These are phyloP conservation scores for Liodrosophila aerea DNA, from an alignment of 2,888 invertebrate species.

Conservation along the genomic window DNA sequence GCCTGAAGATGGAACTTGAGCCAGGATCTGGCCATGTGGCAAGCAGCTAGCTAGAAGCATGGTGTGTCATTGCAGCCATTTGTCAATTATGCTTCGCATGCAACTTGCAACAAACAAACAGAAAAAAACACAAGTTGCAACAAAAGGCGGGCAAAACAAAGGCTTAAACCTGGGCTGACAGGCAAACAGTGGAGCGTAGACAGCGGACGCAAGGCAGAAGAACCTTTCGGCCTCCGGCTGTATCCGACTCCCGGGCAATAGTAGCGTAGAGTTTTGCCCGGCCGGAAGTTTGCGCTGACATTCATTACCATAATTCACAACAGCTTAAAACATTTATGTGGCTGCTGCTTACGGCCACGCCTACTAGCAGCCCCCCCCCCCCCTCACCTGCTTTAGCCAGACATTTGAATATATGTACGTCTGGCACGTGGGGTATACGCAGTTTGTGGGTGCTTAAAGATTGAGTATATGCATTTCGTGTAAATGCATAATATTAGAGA, in stretches of 20 bases:
- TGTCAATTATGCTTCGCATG: conserved; percentile 70
- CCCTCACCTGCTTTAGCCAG: too few species aligned
- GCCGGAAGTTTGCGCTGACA: conserved; percentile 73
- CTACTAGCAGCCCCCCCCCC: background rate
- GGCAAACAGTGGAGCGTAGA: background rate
- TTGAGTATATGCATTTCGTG: too few species aligned
- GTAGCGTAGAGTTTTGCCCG: conserved; percentile 17
- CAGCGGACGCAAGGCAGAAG: too few species aligned
- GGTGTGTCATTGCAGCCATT: conserved; percentile 50
- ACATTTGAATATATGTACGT: too few species aligned
- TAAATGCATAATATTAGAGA: too few species aligned
- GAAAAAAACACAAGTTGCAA: conserved; percentile 5
- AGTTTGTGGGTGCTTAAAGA: too few species aligned
- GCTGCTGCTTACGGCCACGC: conserved; percentile 53
- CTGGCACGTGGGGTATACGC: too few species aligned
- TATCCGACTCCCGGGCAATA: too few species aligned
- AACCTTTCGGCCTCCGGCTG: conserved; percentile 17
- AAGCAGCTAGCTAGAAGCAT: too few species aligned
- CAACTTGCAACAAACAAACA: conserved; percentile 56
- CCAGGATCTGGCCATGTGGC: background rate
- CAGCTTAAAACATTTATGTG: conserved; percentile 74
- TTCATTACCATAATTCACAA: conserved; percentile 77
- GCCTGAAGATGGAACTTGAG: background rate
- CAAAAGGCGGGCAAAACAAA: conserved; percentile 31
- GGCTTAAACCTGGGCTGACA: conserved; percentile 9